A percentile compares a stretch with the other conserved stretches of the same genome.
These are phyloP conservation scores for Panagrolaimus sp. DNA, from an alignment of 1,140 invertebrate genomes.

Conservation along the genomic window DNA sequence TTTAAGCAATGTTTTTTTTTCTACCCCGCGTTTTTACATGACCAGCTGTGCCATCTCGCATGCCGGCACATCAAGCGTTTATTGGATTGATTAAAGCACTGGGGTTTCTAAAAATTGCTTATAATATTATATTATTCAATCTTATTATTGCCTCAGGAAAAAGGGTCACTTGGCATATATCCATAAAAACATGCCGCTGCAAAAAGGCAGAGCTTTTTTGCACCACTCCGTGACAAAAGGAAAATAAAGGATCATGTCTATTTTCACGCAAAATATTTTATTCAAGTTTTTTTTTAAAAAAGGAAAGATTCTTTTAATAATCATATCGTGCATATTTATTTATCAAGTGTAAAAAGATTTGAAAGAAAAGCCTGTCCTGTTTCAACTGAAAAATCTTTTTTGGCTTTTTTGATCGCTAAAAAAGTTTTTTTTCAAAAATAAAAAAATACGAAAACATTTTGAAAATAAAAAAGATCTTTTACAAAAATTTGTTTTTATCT, in stretches of 20 bases:
- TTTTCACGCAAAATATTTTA: not conserved
- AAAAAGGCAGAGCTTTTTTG: not conserved
- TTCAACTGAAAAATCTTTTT: not conserved
- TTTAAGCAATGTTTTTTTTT: not conserved
- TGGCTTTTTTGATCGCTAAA: not conserved
- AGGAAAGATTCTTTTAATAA: not conserved
- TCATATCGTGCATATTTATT: not conserved
- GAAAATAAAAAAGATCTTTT: too few relatives aligned
- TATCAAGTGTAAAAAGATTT: not conserved
- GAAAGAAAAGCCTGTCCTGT: not conserved
- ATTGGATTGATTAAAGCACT: conserved; percentile 14
- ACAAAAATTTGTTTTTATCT: too few relatives aligned
- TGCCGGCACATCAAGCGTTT: conserved; percentile 13
- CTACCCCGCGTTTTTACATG: not conserved
- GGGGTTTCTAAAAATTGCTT: not conserved
- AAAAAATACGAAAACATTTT: too few relatives aligned
- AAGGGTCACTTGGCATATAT: conserved; percentile 1
- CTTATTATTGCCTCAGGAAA: conserved; percentile 8
- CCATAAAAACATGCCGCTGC: not conserved
- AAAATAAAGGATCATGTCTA: not conserved
- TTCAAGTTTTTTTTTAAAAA: too few relatives aligned
- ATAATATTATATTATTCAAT: conserved; percentile 4
- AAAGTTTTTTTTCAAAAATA: too few relatives aligned
- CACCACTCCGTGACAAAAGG: conserved; percentile 1
- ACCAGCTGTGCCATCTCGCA: conserved; percentile 5